A percentile compares a stretch with the other conserved stretches of the same genome.
Evolutionary conservation across 2,888 invertebrate species (phyloP).

Genomic region (Synanthedon andrenaeformis): DNA sequence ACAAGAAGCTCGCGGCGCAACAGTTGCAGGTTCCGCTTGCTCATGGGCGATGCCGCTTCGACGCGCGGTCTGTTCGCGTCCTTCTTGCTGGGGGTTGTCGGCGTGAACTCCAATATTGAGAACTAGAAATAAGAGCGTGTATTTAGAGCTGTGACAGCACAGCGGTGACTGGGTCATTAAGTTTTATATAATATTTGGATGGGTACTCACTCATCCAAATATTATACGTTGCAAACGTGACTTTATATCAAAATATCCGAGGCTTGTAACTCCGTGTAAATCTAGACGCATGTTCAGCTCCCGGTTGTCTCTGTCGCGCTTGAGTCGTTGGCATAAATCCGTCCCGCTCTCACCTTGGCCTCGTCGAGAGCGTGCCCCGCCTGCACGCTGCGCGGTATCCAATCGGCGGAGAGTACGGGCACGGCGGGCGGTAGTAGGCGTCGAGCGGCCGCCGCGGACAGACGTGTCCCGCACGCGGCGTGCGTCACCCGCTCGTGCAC

Average conservation of each 20-base stretch:
- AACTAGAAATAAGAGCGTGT: too few species aligned
- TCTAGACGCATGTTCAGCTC: too few species aligned
- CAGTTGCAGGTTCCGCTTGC: conserved; percentile 64
- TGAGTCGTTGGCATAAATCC: too few species aligned
- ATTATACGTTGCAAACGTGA: too few species aligned
- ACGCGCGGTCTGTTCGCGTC: conserved; percentile 21
- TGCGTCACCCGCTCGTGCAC: conserved; percentile 83
- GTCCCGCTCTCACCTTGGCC: conserved; percentile 22
- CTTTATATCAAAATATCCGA: too few species aligned
- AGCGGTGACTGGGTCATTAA: too few species aligned
- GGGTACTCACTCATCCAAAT: too few species aligned
- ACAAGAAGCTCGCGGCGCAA: conserved; percentile 46
- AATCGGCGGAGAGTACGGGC: conserved; percentile 75
- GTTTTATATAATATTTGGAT: too few species aligned
- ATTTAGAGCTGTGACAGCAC: too few species aligned
- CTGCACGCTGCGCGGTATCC: conserved; percentile 82
- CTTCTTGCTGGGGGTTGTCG: conserved; percentile 33
- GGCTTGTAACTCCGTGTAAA: too few species aligned
- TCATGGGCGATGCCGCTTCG: conserved; percentile 56
- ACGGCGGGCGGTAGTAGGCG: conserved; percentile 47
- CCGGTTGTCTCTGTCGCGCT: too few species aligned
- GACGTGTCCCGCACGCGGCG: conserved; percentile 77
- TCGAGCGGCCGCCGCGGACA: conserved; percentile 20
- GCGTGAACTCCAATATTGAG: conserved; percentile 18
- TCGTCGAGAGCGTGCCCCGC: conserved; percentile 35